Conservation (phyloP, 2,797 vertebrate species). For the Momotus momota region DNA sequence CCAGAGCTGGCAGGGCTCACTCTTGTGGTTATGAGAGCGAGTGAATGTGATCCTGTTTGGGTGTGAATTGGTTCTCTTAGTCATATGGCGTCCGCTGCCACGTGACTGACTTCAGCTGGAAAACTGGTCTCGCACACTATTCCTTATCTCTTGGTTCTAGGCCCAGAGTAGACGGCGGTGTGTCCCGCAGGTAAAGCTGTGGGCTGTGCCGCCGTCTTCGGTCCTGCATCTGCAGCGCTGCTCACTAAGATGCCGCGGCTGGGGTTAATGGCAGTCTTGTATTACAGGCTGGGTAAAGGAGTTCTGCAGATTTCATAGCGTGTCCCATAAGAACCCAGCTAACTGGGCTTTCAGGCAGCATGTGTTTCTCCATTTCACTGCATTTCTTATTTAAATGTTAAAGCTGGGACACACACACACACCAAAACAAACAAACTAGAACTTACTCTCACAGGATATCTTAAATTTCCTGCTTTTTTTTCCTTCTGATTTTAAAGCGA, state of each 20-base stretch:
- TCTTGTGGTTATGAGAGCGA: background rate
- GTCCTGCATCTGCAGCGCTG: rapidly evolving
- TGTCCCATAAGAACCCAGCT: background rate
- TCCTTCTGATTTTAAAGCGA: background rate
- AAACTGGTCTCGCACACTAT: background rate
- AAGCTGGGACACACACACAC: background rate
- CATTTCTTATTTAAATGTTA: background rate
- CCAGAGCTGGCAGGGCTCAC: background rate
- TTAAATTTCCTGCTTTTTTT: background rate
- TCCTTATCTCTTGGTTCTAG: rapidly evolving
- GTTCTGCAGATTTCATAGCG: background rate
- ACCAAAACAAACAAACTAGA: background rate
- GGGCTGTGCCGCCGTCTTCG: rapidly evolving
- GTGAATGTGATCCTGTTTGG: background rate
- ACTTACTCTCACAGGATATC: background rate
- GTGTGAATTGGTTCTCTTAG: background rate
- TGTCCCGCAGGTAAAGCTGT: background rate
- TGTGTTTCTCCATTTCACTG: background rate
- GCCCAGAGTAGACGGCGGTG: background rate
- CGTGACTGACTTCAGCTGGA: background rate
- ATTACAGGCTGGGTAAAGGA: background rate
- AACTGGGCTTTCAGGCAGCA: background rate
- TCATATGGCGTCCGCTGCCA: background rate
- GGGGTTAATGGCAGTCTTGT: background rate
- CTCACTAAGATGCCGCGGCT: background rate